Conservation (phyloP, 2,113 vertebrate species). For the Ovis canadensis region DNA sequence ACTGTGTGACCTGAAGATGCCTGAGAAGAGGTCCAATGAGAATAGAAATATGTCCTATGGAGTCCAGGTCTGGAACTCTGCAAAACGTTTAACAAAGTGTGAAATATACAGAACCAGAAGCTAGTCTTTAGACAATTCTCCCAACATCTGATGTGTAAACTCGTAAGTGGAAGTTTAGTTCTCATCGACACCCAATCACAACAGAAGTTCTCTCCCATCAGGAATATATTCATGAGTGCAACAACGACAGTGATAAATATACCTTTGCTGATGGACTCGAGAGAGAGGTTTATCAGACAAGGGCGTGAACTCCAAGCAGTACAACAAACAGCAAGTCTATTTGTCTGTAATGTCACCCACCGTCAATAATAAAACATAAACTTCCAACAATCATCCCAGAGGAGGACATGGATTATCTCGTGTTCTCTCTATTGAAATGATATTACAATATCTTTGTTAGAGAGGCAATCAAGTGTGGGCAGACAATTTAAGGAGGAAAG, state of each 20-base stretch:
- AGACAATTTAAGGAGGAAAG: neutral
- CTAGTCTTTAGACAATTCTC: neutral
- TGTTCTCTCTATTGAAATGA: neutral
- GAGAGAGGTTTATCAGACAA: neutral
- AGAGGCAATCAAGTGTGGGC: neutral
- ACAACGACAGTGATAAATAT: neutral
- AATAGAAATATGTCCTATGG: neutral
- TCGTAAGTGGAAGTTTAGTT: neutral
- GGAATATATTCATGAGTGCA: neutral
- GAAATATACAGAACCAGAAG: neutral
- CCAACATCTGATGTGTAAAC: neutral
- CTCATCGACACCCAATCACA: neutral
- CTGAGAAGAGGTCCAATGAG: neutral
- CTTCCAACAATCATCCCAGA: constrained; percentile 29
- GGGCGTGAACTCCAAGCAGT: neutral
- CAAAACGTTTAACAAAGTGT: neutral
- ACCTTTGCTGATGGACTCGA: neutral
- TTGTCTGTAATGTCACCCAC: neutral
- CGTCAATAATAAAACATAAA: constrained; percentile 1
- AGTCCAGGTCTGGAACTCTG: neutral
- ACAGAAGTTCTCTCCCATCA: neutral
- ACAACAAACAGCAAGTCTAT: neutral
- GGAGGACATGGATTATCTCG: neutral
- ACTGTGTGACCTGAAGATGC: neutral
- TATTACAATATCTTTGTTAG: neutral